Conservation (phyloP, 2,113 vertebrate genomes). For the Rhipidura dahli region DNA sequence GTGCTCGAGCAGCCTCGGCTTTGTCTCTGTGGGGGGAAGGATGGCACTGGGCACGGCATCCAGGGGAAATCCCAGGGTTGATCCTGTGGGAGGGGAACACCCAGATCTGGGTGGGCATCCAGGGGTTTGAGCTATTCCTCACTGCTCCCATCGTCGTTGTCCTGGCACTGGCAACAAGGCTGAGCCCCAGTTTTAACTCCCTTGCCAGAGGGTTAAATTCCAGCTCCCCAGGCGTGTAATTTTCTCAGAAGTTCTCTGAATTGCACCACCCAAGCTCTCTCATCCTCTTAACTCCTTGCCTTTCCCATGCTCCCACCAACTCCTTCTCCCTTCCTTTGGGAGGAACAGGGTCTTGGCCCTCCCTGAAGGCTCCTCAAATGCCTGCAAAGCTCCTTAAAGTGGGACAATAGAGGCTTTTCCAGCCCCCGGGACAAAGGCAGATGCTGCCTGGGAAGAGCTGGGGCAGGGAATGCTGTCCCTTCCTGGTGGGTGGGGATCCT, state of each 20-base stretch:
- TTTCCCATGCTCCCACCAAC: neutral
- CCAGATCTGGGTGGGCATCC: rapidly evolving
- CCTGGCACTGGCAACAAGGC: rapidly evolving
- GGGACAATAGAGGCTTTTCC: neutral
- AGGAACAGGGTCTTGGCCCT: neutral
- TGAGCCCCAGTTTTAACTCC: neutral
- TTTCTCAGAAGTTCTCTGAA: neutral
- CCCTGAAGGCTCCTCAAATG: neutral
- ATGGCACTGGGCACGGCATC: rapidly evolving
- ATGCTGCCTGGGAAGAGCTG: neutral
- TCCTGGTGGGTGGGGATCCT: neutral
- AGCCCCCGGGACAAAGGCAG: neutral
- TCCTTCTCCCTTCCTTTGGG: neutral
- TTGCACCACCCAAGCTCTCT: neutral
- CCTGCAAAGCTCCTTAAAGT: neutral
- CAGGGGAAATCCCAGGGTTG: neutral
- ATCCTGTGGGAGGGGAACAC: rapidly evolving
- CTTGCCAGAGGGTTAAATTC: neutral
- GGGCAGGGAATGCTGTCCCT: neutral
- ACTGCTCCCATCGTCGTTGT: rapidly evolving
- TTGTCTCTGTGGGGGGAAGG: neutral
- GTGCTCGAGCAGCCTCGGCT: neutral
- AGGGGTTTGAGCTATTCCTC: neutral
- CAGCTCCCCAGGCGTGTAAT: neutral
- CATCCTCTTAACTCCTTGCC: neutral